These are phyloP conservation scores for Dysmachus trigonus DNA, from an alignment of 2,888 invertebrate species.

Conservation along the genomic window DNA sequence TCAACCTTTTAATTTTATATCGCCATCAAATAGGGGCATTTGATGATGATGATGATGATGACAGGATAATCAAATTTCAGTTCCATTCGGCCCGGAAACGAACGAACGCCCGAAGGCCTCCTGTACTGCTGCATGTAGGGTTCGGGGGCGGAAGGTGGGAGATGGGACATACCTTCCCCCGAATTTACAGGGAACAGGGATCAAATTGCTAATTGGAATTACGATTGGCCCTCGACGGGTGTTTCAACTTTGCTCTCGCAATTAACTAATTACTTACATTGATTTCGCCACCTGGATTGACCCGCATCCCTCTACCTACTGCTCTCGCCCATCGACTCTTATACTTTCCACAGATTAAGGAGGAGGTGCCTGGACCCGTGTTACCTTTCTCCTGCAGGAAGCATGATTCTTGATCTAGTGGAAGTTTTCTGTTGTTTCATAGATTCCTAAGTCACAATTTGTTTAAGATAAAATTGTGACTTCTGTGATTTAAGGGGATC, in stretches of 20 bases:
- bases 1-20: constrained; percentile 41
- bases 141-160: not conserved
- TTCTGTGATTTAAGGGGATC: too few species aligned
- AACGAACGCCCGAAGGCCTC: not conserved
- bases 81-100: not conserved
- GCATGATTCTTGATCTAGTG: not conserved
- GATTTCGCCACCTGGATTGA: not conserved
- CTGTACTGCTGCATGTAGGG: not conserved
- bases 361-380: not conserved
- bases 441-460: not conserved
- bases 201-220: constrained; percentile 41
- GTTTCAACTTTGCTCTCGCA: constrained; percentile 29
- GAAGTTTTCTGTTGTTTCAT: not conserved
- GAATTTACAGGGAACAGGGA: not conserved
- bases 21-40: constrained; percentile 29
- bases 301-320: not conserved
- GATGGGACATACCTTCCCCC: not conserved
- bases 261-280: constrained; percentile 41
- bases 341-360: not conserved
- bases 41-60: constrained; percentile 40
- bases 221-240: constrained; percentile 27
- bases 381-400: not conserved
- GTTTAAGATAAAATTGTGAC: not conserved
- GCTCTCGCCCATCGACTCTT: not conserved
- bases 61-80: constrained; percentile 39